Evolutionary conservation across 2,113 vertebrate species (phyloP).

Genomic region (Spea multiplicata): DNA sequence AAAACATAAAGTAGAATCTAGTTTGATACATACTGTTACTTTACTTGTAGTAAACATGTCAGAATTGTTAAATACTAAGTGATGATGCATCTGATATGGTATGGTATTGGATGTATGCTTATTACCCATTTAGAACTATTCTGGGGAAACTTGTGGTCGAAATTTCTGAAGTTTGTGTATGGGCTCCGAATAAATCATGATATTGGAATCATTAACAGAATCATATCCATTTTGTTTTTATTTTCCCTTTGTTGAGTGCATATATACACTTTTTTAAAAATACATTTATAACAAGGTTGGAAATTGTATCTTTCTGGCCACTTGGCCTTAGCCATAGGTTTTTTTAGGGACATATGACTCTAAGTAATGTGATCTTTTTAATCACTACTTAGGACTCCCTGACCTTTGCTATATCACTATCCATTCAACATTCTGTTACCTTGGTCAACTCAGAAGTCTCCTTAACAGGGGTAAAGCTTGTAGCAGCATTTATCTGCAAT

Average conservation of each 20-base stretch:
- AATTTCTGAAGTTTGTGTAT: no score
- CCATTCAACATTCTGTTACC: conserved; percentile 51
- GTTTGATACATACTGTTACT: no score
- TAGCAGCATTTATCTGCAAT: conserved; percentile 57
- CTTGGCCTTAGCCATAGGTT: neutral
- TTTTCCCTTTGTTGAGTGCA: neutral
- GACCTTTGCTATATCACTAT: conserved; percentile 40
- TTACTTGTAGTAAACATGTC: no score
- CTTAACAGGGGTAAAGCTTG: conserved; percentile 53
- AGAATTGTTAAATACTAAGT: no score
- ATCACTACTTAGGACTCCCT: conserved; percentile 42
- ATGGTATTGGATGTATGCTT: no score
- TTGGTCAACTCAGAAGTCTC: conserved; percentile 50
- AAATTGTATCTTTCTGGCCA: neutral
- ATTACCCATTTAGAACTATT: no score
- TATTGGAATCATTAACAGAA: no score
- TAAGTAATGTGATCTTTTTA: conserved; percentile 32
- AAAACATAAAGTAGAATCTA: no score
- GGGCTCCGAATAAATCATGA: no score
- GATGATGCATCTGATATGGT: no score
- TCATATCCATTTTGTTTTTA: no score
- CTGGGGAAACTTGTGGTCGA: no score
- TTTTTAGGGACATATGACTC: conserved; percentile 34
- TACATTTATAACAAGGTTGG: neutral
- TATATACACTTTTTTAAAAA: neutral